Evolutionary conservation across 1,140 invertebrate genomes (phyloP).

Genomic region (Cydia splendana): DNA sequence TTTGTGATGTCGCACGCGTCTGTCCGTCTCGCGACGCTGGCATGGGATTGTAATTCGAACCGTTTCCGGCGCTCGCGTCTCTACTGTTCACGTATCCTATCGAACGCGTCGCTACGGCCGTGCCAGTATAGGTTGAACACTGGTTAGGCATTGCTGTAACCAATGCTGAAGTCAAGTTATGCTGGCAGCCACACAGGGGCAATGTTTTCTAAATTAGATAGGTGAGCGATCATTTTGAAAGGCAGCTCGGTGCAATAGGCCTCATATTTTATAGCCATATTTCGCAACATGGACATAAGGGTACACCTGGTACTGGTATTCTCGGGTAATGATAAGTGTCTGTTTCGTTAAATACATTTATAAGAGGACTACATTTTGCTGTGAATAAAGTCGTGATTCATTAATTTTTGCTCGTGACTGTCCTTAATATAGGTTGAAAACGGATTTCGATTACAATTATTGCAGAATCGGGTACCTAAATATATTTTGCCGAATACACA

Average conservation of each 20-base stretch:
- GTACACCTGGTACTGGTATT: slow-evolving; percentile 10
- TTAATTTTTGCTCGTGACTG: slow-evolving; percentile 11
- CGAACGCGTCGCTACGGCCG: background rate
- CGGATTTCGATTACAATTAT: slow-evolving; percentile 1
- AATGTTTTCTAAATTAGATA: background rate
- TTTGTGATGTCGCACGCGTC: slow-evolving; percentile 18
- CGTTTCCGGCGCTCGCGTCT: slow-evolving; percentile 21
- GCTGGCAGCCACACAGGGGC: background rate
- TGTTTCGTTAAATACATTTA: background rate
- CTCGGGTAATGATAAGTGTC: background rate
- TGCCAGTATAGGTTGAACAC: too few species aligned
- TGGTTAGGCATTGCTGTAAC: too few species aligned
- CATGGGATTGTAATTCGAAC: slow-evolving; percentile 21
- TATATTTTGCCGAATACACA: background rate
- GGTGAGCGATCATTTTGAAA: background rate
- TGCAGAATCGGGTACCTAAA: background rate
- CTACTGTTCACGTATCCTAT: background rate
- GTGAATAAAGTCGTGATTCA: slow-evolving; percentile 17
- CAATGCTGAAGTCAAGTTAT: background rate
- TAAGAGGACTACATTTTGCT: background rate
- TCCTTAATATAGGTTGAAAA: slow-evolving; percentile 4
- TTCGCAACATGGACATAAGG: background rate
- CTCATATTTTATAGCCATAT: background rate
- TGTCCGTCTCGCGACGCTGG: slow-evolving; percentile 6
- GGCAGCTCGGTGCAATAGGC: background rate